phyloP scores from a whole-genome alignment of 2,888 invertebrate genomes.

The Tinea semifulvella region DNA sequence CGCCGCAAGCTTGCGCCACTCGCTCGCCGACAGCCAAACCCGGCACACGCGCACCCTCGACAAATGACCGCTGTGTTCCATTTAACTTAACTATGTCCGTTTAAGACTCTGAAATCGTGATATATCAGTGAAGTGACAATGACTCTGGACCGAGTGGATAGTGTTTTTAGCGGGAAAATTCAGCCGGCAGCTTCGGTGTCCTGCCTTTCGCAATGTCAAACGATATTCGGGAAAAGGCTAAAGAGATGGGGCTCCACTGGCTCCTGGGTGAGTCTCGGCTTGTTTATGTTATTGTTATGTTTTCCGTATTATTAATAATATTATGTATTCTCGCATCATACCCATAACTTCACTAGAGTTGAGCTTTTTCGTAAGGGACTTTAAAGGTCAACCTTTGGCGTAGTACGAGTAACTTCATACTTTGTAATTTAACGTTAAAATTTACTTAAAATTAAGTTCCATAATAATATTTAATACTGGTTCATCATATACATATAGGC shows the following conservation, averaged over 20 bases:
- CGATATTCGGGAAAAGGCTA: conserved; percentile 72
- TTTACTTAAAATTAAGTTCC: no score
- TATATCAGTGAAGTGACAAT: conserved; percentile 33
- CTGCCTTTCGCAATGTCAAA: conserved; percentile 67
- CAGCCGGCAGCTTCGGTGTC: conserved; percentile 61
- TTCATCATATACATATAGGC: no score
- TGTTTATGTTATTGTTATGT: no score
- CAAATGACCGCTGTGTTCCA: background rate
- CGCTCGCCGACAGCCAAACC: conserved; percentile 28
- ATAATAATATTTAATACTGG: no score
- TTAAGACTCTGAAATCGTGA: conserved; percentile 3
- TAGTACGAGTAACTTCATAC: no score
- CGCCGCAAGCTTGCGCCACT: conserved; percentile 29
- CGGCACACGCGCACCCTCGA: conserved; percentile 33
- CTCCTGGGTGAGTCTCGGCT: conserved; percentile 72
- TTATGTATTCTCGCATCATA: no score
- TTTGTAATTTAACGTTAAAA: no score
- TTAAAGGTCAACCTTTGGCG: no score
- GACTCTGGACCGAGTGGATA: conserved; percentile 59
- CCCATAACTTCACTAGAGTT: no score
- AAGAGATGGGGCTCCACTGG: conserved; percentile 79
- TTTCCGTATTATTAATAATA: no score
- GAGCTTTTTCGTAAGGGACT: no score
- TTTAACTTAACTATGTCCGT: background rate
- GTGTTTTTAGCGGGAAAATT: conserved; percentile 50